Conservation (phyloP, 92 coral and sea anemone genomes). For the Paragorgia papillata region DNA sequence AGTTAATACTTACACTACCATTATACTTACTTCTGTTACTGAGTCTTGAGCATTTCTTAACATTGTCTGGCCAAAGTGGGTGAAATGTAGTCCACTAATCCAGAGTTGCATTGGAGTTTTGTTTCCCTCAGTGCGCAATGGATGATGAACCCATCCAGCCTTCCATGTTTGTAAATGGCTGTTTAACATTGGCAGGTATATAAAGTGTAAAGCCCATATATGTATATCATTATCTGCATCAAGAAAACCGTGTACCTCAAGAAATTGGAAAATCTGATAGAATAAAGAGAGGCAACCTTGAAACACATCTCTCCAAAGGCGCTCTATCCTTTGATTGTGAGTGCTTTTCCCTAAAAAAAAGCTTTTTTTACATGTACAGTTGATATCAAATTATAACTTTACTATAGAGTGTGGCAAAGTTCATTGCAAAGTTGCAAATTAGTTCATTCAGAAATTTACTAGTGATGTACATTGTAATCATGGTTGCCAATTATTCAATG, state of each 20-base stretch:
- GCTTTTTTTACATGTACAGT: too few species aligned
- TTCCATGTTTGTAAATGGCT: neutral
- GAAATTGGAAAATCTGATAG: constrained; percentile 33
- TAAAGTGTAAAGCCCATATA: neutral
- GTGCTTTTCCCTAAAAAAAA: too few species aligned
- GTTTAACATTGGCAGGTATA: neutral
- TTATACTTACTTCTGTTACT: constrained; percentile 14
- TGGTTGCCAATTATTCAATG: too few species aligned
- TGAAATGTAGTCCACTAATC: constrained; percentile 26
- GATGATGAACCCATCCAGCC: constrained; percentile 5
- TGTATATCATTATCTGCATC: constrained; percentile 36
- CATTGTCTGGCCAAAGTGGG: constrained; percentile 1
- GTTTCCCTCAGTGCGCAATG: constrained; percentile 14
- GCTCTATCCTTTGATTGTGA: too few species aligned
- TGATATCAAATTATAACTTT: too few species aligned
- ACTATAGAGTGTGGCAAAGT: too few species aligned
- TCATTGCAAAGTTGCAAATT: too few species aligned
- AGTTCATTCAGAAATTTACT: too few species aligned
- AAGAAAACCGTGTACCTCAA: constrained; percentile 33
- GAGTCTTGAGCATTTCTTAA: neutral
- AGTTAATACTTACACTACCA: too few species aligned
- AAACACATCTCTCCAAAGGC: neutral
- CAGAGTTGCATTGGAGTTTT: constrained; percentile 33
- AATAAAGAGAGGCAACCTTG: constrained; percentile 28
- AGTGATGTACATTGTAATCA: too few species aligned